These are phyloP conservation scores for Chiloscyllium plagiosum DNA, from an alignment of 2,113 vertebrate species.

Conservation along the genomic window DNA sequence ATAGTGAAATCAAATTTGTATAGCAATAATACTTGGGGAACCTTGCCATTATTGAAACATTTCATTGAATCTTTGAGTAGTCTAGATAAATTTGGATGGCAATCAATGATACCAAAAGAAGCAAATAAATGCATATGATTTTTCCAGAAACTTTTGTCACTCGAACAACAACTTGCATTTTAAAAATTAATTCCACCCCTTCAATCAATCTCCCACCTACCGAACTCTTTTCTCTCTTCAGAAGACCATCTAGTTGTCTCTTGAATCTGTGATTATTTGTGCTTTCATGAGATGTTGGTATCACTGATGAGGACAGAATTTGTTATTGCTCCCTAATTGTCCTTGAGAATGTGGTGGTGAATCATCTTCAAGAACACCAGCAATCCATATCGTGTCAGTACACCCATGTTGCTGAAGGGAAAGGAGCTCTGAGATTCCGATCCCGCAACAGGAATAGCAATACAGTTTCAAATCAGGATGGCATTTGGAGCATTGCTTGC, in stretches of 20 bases:
- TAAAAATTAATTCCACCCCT: not conserved
- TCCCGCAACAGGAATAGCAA: too few relatives aligned
- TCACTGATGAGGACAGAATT: too few relatives aligned
- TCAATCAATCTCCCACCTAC: not conserved
- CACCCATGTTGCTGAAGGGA: too few relatives aligned
- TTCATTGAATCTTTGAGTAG: not conserved
- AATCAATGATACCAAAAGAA: not conserved
- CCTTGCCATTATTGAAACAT: not conserved
- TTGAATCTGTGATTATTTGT: not conserved
- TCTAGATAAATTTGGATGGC: not conserved
- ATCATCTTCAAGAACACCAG: too few relatives aligned
- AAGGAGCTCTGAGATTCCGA: too few relatives aligned
- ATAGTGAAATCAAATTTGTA: not conserved
- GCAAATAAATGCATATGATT: not conserved
- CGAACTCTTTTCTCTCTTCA: not conserved
- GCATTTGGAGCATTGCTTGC: too few relatives aligned
- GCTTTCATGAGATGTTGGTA: too few relatives aligned
- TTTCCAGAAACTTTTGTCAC: not conserved
- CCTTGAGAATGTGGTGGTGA: too few relatives aligned
- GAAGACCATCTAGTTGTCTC: not conserved
- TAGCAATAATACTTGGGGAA: not conserved
- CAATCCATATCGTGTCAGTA: too few relatives aligned
- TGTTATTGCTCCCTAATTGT: too few relatives aligned
- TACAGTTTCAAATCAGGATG: too few relatives aligned
- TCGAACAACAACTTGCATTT: not conserved